Base-by-base conservation (phyloP, 2,888 invertebrate species). In the Tachina grossa region DNA sequence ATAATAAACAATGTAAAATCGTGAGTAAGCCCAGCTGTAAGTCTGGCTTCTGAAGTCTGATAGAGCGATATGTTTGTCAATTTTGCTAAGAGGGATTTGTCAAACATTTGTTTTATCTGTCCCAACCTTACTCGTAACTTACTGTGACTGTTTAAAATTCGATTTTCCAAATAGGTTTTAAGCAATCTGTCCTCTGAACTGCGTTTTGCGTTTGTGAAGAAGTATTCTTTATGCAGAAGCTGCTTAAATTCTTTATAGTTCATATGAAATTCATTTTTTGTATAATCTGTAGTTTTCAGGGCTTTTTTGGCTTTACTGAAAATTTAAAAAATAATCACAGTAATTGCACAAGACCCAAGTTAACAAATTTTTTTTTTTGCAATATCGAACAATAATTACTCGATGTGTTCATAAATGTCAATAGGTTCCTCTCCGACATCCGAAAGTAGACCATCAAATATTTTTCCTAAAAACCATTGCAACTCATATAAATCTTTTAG, bases 401-500 rank as follows among this genome's bases (percentile, higher is more conserved):
- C n/a, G 6, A 84, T 22, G 45, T 71, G 13, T 19, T 53, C 9
- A 47, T 66, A 61, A 14, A 80, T 41, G 47, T 80, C 59, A 9
- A 72, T 13, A 9, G 61, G 22, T 4, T 76, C 80, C 1, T 47
- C 39, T 9, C 11, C 57, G 31, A 69, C 61, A 59, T 76, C 55
- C 2, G 43, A 47, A 22, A 68, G 47, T 3, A 86, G 49, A 2
- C 43, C 68, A n/a, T 77, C 14, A n/a, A 83, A 83, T 47, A 86
- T 80, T 51, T 59, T 43, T 9, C 55, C 14, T 1, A 83, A 10
- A 63, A 57, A 74, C 3, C 8, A 14, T 19, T 75, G 47, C 45
- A 84, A 19, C 53, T 79, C 76, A 16, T 76, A 41, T 9, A 87
- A 45, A 31, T 87, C 86, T 19, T 61, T 66, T 61, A 68, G 69